phyloP scores from a whole-genome alignment of 2,888 invertebrate genomes.

The Amorpha juglandis region DNA sequence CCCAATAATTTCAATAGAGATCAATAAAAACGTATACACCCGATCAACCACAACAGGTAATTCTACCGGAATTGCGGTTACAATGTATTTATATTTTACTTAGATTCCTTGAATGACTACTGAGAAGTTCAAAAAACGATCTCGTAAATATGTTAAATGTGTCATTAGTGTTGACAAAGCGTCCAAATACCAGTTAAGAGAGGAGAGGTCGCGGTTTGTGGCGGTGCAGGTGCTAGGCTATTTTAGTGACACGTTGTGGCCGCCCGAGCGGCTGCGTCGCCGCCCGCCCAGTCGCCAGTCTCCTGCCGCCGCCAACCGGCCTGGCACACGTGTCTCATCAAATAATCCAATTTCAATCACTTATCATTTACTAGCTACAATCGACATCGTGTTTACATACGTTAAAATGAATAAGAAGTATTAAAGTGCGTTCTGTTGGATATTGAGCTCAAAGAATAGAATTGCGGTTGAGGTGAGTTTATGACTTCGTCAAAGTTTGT shows the following conservation, averaged over 20 bases:
- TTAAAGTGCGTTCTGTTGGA: constrained; percentile 5
- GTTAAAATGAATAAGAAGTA: neutral
- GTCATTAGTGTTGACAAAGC: constrained; percentile 70
- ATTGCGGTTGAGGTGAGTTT: constrained; percentile 21
- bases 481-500: constrained; percentile 5
- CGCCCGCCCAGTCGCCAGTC: constrained; percentile 73
- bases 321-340: constrained; percentile 12
- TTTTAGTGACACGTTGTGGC: constrained; percentile 66
- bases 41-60: neutral
- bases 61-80: too few species aligned
- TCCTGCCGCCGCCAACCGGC: constrained; percentile 50
- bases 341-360: neutral
- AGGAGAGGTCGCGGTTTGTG: constrained; percentile 65
- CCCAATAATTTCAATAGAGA: neutral
- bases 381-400: neutral
- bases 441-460: neutral
- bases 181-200: constrained; percentile 60
- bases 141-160: constrained; percentile 47
- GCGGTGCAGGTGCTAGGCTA: constrained; percentile 79
- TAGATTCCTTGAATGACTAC: neutral
- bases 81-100: neutral
- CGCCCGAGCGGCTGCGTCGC: constrained; percentile 53
- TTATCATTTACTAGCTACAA: neutral
- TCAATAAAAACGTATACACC: neutral
- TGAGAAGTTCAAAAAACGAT: constrained; percentile 15